A percentile compares a stretch with the other conserved stretches of the same genome.
Evolutionary conservation across 2,113 vertebrate genomes (phyloP).

Genomic region (Salvelinus fontinalis): DNA sequence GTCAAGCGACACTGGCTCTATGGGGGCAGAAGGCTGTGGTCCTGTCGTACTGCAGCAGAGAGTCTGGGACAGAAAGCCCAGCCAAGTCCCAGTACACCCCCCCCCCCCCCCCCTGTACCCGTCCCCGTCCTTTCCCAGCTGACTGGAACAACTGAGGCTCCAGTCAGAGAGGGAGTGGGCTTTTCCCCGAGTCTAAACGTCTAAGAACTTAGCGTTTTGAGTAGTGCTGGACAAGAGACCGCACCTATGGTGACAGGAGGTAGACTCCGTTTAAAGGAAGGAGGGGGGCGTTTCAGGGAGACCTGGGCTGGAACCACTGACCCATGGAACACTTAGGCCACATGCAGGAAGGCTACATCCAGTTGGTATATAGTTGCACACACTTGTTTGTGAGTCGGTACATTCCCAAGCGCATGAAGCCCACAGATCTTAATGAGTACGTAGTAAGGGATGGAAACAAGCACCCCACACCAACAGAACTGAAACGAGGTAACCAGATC

Average conservation of each 20-base stretch:
- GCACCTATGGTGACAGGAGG: too few relatives aligned
- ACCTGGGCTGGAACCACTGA: too few relatives aligned
- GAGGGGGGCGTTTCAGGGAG: too few relatives aligned
- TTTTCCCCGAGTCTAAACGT: too few relatives aligned
- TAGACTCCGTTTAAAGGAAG: too few relatives aligned
- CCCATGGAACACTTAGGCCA: too few relatives aligned
- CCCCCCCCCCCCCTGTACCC: too few relatives aligned
- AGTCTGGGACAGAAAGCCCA: not conserved
- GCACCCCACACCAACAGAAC: not conserved
- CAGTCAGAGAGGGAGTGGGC: too few relatives aligned
- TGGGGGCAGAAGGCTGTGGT: not conserved
- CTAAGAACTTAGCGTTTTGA: too few relatives aligned
- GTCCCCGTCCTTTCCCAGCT: not conserved
- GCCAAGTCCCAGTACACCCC: not conserved
- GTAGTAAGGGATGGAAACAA: not conserved
- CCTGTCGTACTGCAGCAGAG: not conserved
- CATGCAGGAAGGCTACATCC: too few relatives aligned
- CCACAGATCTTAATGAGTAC: too few relatives aligned
- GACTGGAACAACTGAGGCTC: not conserved
- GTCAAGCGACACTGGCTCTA: not conserved
- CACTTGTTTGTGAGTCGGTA: not conserved
- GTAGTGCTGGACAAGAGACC: too few relatives aligned
- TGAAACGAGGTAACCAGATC: conserved; percentile 43
- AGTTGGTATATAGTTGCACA: not conserved
- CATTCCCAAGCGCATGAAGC: not conserved